Evolutionary conservation across 2,113 vertebrate genomes (phyloP), one percentile per base, ranked within the genome.

Genomic region (Rhinopomastus cyanomelas): DNA sequence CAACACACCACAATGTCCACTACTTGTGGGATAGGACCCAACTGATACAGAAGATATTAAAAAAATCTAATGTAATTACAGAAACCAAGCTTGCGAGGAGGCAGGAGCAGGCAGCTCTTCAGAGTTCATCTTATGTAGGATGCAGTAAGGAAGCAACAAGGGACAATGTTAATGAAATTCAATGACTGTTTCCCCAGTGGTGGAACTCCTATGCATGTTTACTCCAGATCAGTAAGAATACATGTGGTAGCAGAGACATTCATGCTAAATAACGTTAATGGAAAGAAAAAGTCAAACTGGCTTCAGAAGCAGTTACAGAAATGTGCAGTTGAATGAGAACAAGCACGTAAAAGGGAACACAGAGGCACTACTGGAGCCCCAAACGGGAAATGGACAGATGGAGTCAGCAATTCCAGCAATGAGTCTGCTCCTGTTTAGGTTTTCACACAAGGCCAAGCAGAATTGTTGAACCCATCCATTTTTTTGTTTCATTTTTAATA

Each of bases 131-230:
- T 78, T 86, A 52, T 6, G 11, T 53, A 79, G 26, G 85, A 55
- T 84, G 69, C 74, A 67, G 30, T 36, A 66, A 81, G 51, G 56
- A 81, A 92, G 60, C 34, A 92, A 59, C 56, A 62, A 88, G 84
- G 87, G 90, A 92, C 81, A 90, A 86, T 52, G 75, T 64, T 93
- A 94, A 95, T 96, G 81, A 95, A 78, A 92, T 52, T 71, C 55
- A 5, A 27, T 94, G 95, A 95, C 72, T 95, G 93, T 93, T 87
- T 87, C 71, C 88, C 90, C 86, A 94, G 51, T 73, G 67, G 79
- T 84, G 44, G n/a, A 92, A 95, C 90, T 94, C 94, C 93, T 78
- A 94, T 92, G 59, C 62, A 29, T 34, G 87, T 95, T 37, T 73
- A 88, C 49, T 84, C 65, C 34, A 80, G 81, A 95, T 94, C 56